Evolutionary conservation across 2,113 vertebrate genomes (phyloP).

Genomic region (Strigops habroptila): DNA sequence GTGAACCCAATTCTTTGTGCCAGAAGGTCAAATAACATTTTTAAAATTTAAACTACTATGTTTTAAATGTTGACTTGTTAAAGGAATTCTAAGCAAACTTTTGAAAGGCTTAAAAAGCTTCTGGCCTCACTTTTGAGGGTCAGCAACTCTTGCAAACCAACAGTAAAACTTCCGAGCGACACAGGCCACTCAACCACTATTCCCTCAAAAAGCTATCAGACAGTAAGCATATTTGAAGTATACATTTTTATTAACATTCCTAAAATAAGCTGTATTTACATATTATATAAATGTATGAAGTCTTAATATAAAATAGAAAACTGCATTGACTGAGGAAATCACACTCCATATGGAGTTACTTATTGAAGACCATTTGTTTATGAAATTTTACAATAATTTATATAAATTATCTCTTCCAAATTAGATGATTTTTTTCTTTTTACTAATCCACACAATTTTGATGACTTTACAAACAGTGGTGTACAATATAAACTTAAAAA

Average conservation of each 20-base stretch:
- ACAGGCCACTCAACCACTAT: slow-evolving; percentile 14
- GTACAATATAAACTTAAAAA: slow-evolving; percentile 74
- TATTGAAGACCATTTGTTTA: slow-evolving; percentile 74
- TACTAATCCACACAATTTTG: slow-evolving; percentile 70
- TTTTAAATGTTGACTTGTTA: not conserved
- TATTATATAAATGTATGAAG: slow-evolving; percentile 85
- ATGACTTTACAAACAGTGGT: slow-evolving; percentile 77
- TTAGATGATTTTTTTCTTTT: slow-evolving; percentile 61
- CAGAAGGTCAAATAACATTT: slow-evolving; percentile 19
- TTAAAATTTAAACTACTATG: not conserved
- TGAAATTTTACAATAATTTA: slow-evolving; percentile 86
- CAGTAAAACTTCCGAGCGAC: not conserved
- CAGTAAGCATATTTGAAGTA: slow-evolving; percentile 73
- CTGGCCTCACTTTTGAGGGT: not conserved
- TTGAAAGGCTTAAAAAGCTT: not conserved
- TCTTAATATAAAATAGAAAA: slow-evolving; percentile 84
- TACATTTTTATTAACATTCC: slow-evolving; percentile 91
- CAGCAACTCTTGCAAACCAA: slow-evolving; percentile 11
- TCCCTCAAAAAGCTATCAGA: slow-evolving; percentile 74
- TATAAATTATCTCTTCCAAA: slow-evolving; percentile 86
- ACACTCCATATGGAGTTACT: slow-evolving; percentile 77
- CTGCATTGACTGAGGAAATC: slow-evolving; percentile 74
- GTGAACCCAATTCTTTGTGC: not conserved
- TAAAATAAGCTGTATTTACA: slow-evolving; percentile 90
- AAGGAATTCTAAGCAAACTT: slow-evolving; percentile 1